phyloP scores from a whole-genome alignment of 1,140 invertebrate genomes.

The Caenorhabditis elegans region WBcel235 BX284604.4:6989501-6990000 shows the following conservation, averaged over 20 bases:
- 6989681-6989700: conserved; percentile 15
- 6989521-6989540: no score
- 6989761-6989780: conserved; percentile 26
- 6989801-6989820: not conserved
- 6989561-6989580: no score
- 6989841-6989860: not conserved
- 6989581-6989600: no score
- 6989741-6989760: not conserved
- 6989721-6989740: not conserved
- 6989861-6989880: not conserved
- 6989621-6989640: no score
- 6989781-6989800: not conserved
- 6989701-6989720: not conserved
- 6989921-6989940: no score
- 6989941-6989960: no score
- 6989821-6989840: not conserved
- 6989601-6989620: no score
- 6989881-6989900: no score
- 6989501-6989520: no score
- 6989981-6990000: not conserved
- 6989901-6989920: no score
- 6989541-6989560: no score
- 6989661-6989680: not conserved
- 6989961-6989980: no score
- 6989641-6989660: not conserved